Evolutionary conservation across 92 coral and sea anemone species (phyloP).

Genomic region (Phenganax stokvisi): DNA sequence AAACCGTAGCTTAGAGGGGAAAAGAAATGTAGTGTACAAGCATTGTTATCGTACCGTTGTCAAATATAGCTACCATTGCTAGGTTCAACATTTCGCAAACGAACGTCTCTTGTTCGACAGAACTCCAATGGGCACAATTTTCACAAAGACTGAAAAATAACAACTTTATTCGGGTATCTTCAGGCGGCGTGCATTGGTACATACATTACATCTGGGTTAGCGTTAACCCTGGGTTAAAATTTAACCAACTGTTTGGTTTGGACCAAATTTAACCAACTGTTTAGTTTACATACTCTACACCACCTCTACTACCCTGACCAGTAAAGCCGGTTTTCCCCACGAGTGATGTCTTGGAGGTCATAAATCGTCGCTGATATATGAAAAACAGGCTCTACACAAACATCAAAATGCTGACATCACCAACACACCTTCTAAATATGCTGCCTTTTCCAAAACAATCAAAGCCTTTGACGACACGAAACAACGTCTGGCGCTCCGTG

Average conservation of each 20-base stretch:
- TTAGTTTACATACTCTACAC: too few species aligned
- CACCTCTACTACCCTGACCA: too few species aligned
- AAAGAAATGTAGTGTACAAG: not conserved
- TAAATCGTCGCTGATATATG: not conserved
- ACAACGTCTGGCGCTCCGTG: constrained; percentile 6
- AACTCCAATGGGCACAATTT: not conserved
- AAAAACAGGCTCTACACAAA: not conserved
- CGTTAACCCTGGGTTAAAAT: too few species aligned
- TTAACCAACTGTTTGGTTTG: not conserved
- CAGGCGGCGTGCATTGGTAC: not conserved
- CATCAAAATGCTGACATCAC: not conserved
- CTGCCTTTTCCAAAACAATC: not conserved
- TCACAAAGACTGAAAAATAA: not conserved
- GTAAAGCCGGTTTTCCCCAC: too few species aligned
- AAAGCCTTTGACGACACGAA: constrained; percentile 19
- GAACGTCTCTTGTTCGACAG: constrained; percentile 15
- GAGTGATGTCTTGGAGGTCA: too few species aligned
- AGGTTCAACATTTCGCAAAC: constrained; percentile 26
- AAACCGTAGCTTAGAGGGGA: not conserved
- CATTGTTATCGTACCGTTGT: constrained; percentile 5
- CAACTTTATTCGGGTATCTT: not conserved
- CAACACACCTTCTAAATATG: constrained; percentile 11
- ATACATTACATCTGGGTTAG: not conserved
- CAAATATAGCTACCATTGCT: not conserved
- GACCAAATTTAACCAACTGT: too few species aligned